These are phyloP conservation scores for Nymphalis io DNA, from an alignment of 1,140 invertebrate genomes.

Conservation along the genomic window DNA sequence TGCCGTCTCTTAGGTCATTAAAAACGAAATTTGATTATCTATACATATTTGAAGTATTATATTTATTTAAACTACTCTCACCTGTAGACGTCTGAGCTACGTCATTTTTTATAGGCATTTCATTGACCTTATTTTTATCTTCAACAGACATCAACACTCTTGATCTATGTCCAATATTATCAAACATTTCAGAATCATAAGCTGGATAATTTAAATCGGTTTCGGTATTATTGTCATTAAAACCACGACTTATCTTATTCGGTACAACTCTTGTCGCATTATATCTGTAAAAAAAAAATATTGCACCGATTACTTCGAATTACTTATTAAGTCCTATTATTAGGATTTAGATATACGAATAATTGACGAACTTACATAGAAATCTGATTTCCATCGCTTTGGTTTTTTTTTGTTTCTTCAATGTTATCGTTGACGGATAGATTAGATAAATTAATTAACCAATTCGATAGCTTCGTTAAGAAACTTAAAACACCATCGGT, in stretches of 20 bases:
- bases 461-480: slow-evolving; percentile 46
- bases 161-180: slow-evolving; percentile 58
- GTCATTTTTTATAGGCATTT: neutral
- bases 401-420: neutral
- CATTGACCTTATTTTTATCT: slow-evolving; percentile 20
- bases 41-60: too few species aligned
- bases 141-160: slow-evolving; percentile 54
- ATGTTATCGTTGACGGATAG: slow-evolving; percentile 25
- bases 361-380: slow-evolving; percentile 19
- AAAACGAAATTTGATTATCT: too few species aligned
- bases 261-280: neutral
- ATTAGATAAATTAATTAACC: slow-evolving; percentile 42
- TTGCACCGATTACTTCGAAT: neutral
- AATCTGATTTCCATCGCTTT: neutral
- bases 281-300: neutral
- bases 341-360: neutral
- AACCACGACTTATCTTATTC: neutral
- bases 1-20: too few species aligned
- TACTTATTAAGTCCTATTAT: neutral
- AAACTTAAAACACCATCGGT: slow-evolving; percentile 38
- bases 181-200: slow-evolving; percentile 50
- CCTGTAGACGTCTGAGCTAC: neutral
- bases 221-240: neutral
- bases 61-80: neutral
- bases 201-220: slow-evolving; percentile 29